Percentiles rank a stretch among this genome's conserved stretches.
phyloP scores from a whole-genome alignment of 2,797 vertebrate genomes.

The Loris lydekkerianus region DNA sequence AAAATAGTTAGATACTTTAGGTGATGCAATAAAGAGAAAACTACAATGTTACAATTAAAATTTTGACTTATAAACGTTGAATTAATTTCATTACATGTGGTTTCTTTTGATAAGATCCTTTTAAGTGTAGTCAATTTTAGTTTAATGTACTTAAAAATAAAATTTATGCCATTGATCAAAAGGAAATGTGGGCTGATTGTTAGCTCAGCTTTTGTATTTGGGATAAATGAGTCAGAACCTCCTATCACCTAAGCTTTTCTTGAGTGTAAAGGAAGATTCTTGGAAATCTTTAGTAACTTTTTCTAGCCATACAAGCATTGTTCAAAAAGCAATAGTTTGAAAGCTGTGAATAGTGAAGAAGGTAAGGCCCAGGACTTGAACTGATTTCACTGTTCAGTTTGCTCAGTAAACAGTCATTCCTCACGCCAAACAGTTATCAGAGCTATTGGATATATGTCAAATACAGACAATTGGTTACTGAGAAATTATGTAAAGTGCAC shows the following conservation, averaged over 20 bases:
- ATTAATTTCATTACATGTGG: conserved; percentile 60
- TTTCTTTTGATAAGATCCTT: conserved; percentile 76
- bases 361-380: not conserved
- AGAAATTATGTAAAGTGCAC: not conserved
- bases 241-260: conserved; percentile 56
- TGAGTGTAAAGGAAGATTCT: conserved; percentile 53
- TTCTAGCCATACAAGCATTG: not conserved
- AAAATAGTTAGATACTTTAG: not conserved
- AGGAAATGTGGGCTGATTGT: conserved; percentile 73
- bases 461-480: not conserved
- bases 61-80: conserved; percentile 75
- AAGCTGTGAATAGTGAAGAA: not conserved
- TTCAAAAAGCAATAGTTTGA: not conserved
- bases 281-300: conserved; percentile 65
- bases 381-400: not conserved
- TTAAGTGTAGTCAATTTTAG: conserved; percentile 72
- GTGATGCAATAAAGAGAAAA: not conserved
- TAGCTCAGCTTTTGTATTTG: conserved; percentile 67
- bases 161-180: conserved; percentile 72
- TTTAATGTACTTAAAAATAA: conserved; percentile 80
- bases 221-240: conserved; percentile 69
- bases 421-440: not conserved
- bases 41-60: conserved; percentile 57
- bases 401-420: not conserved
- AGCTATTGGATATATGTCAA: not conserved